phyloP scores from a whole-genome alignment of 2,888 invertebrate genomes.

The Gibbula magus region DNA sequence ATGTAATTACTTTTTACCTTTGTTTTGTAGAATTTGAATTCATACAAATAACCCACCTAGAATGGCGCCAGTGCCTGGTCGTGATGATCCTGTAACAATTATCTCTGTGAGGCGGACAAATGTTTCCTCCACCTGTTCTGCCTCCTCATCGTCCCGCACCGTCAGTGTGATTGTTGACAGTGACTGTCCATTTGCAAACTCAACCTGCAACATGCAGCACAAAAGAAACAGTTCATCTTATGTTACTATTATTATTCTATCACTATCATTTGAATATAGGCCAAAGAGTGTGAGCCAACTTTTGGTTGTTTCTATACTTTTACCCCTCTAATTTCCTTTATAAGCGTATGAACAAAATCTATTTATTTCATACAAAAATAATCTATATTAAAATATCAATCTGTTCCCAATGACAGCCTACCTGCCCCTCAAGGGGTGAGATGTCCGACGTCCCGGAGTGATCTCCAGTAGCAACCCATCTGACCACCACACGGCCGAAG shows the following conservation, averaged over 20 bases:
- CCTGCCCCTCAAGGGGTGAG: conserved; percentile 65
- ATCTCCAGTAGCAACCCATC: conserved; percentile 67
- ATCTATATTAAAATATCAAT: not conserved
- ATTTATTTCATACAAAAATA: not conserved
- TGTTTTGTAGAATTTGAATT: not conserved
- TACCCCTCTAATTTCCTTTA: too few species aligned
- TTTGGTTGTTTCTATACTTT: not conserved
- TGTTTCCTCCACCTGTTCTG: conserved; percentile 69
- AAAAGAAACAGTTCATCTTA: too few species aligned
- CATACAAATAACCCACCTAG: conserved; percentile 58
- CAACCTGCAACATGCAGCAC: conserved; percentile 54
- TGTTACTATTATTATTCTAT: too few species aligned
- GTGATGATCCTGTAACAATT: conserved; percentile 56
- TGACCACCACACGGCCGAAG: conserved; percentile 65
- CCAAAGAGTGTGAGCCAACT: too few species aligned
- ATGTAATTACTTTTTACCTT: too few species aligned
- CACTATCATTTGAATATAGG: too few species aligned
- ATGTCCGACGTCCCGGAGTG: conserved; percentile 68
- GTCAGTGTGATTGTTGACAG: conserved; percentile 66
- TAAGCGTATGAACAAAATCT: too few species aligned
- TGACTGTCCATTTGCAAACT: conserved; percentile 66
- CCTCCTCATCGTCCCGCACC: conserved; percentile 66
- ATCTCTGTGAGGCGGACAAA: conserved; percentile 64
- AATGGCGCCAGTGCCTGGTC: conserved; percentile 61
- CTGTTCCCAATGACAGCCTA: conserved; percentile 37